Evolutionary conservation across 2,888 invertebrate species (phyloP).

Genomic region (Entomobrya proxima): DNA sequence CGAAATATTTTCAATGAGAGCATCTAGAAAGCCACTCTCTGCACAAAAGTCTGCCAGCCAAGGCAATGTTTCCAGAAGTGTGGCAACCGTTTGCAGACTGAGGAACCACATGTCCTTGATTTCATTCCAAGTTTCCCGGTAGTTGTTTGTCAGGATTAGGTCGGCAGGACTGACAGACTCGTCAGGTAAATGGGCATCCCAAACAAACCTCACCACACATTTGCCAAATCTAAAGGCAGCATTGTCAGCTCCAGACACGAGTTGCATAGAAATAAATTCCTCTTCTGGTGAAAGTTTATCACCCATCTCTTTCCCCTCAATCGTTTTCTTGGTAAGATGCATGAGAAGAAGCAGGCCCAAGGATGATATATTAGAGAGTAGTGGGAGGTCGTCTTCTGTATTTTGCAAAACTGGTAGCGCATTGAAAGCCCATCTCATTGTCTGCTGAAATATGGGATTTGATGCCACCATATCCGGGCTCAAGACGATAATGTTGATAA

Average conservation of each 20-base stretch:
- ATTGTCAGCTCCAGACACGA: constrained; percentile 81
- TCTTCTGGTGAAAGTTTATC: constrained; percentile 73
- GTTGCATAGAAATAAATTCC: constrained; percentile 71
- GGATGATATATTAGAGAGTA: constrained; percentile 90
- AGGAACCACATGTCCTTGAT: constrained; percentile 94
- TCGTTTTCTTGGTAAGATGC: constrained; percentile 87
- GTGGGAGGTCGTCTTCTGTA: constrained; percentile 84
- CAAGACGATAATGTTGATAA: constrained; percentile 93
- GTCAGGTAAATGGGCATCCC: constrained; percentile 88
- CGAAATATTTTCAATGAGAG: constrained; percentile 87
- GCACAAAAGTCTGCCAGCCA: constrained; percentile 94
- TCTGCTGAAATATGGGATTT: constrained; percentile 86
- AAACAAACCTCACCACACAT: constrained; percentile 91
- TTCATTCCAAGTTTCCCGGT: constrained; percentile 93
- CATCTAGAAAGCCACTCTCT: constrained; percentile 95
- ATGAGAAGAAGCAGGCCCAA: constrained; percentile 89
- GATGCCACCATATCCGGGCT: constrained; percentile 90
- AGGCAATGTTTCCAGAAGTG: constrained; percentile 87
- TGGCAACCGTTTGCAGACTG: constrained; percentile 94
- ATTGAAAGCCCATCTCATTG: constrained; percentile 80
- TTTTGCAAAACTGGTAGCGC: constrained; percentile 70
- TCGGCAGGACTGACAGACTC: constrained; percentile 89
- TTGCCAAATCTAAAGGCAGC: constrained; percentile 92
- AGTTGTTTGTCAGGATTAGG: constrained; percentile 89
- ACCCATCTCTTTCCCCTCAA: constrained; percentile 70